phyloP scores from a whole-genome alignment of 2,888 invertebrate species.

The Timema cristinae region DNA sequence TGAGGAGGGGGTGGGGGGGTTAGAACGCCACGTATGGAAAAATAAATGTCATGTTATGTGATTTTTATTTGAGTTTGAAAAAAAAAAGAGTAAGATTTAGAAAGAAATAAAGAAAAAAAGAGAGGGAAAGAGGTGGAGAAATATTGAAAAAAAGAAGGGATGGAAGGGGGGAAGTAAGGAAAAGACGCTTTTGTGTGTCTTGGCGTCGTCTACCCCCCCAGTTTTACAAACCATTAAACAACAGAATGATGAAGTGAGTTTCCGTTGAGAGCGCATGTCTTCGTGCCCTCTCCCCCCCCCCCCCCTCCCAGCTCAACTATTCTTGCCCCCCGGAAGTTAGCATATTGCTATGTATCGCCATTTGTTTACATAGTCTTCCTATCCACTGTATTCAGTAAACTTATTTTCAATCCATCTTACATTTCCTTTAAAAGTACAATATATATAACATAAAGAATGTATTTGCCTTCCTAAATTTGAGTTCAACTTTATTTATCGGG shows the following conservation, averaged over 20 bases:
- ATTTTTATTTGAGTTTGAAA: conserved; percentile 16
- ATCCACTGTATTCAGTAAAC: too few species aligned
- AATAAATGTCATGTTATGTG: conserved; percentile 16
- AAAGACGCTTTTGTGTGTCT: not conserved
- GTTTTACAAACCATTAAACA: conserved; percentile 32
- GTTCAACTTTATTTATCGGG: too few species aligned
- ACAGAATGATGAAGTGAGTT: conserved; percentile 24
- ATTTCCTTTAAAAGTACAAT: too few species aligned
- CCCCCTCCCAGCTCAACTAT: not conserved
- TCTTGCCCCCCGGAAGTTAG: conserved; percentile 1
- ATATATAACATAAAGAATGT: too few species aligned
- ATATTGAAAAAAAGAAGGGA: conserved; percentile 13
- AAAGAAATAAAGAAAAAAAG: conserved; percentile 24
- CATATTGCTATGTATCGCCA: conserved; percentile 10
- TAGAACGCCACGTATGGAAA: conserved; percentile 7
- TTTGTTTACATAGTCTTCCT: not conserved
- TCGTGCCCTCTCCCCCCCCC: not conserved
- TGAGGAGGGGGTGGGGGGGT: not conserved
- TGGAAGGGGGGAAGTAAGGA: not conserved
- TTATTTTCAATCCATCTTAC: too few species aligned
- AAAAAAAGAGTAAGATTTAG: not conserved
- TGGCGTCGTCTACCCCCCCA: not conserved
- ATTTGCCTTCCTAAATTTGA: too few species aligned
- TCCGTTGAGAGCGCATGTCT: conserved; percentile 12
- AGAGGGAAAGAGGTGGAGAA: conserved; percentile 12